These are phyloP conservation scores for Oreohelix idahoensis DNA, from an alignment of 1,140 invertebrate genomes.

Conservation along the genomic window DNA sequence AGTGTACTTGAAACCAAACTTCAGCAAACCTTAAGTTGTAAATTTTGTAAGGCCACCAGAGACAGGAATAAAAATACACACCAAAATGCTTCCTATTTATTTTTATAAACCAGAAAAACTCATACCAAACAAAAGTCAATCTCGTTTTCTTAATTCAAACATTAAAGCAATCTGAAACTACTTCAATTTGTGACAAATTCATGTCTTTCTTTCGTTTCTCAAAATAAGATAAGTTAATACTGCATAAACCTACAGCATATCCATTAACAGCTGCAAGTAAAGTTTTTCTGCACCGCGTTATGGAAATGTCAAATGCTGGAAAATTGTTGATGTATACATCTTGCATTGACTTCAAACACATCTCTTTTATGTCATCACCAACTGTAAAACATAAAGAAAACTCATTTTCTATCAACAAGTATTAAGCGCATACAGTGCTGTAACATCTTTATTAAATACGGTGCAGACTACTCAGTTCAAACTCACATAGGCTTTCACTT, in stretches of 20 bases:
- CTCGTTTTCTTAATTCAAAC: not conserved
- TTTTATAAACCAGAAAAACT: too few relatives aligned
- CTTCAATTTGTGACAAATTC: too few relatives aligned
- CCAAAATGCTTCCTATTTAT: too few relatives aligned
- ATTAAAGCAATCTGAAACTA: not conserved
- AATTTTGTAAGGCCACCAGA: too few relatives aligned
- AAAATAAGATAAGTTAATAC: not conserved
- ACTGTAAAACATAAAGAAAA: constrained; percentile 60
- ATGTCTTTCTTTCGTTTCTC: not conserved
- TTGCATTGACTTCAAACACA: constrained; percentile 85
- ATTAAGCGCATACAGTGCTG: too few relatives aligned
- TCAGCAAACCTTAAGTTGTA: too few relatives aligned
- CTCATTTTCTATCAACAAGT: not conserved
- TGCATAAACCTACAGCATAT: constrained; percentile 84
- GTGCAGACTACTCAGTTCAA: too few relatives aligned
- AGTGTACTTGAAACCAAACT: too few relatives aligned
- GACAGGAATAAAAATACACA: too few relatives aligned
- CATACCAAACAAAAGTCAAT: not conserved
- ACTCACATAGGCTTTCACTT: too few relatives aligned
- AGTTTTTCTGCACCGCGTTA: constrained; percentile 88
- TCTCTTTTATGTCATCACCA: constrained; percentile 98
- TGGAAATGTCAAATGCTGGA: constrained; percentile 84
- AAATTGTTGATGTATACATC: constrained; percentile 83
- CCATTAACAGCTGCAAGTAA: constrained; percentile 99
- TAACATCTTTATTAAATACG: too few relatives aligned